phyloP scores from a whole-genome alignment of 2,797 vertebrate genomes.

The Neosilurus hyrtlii region DNA sequence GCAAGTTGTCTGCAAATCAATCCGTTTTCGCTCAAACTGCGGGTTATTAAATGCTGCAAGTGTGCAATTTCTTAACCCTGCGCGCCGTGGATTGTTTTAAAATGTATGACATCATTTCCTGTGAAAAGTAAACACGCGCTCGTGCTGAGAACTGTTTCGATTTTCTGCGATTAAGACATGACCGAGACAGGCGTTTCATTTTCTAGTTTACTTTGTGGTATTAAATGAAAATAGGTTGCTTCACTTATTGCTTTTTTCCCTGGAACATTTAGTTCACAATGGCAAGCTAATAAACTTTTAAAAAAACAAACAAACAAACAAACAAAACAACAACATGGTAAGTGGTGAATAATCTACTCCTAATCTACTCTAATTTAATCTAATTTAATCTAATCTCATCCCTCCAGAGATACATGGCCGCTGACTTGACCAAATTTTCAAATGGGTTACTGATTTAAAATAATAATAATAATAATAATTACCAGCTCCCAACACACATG shows the following conservation, averaged over 20 bases:
- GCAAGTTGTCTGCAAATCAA: neutral
- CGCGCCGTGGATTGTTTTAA: constrained; percentile 57
- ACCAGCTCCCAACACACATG: neutral
- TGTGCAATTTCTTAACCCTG: constrained; percentile 27
- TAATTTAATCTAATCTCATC: neutral
- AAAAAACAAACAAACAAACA: neutral
- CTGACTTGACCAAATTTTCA: neutral
- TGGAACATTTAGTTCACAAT: neutral
- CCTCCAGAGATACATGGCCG: too few relatives aligned
- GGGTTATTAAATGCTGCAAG: neutral
- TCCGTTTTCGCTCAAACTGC: neutral
- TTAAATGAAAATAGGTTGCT: neutral
- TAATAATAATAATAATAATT: neutral
- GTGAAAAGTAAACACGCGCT: constrained; percentile 53
- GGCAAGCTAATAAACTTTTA: neutral
- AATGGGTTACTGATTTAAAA: neutral
- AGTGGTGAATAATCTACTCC: too few relatives aligned
- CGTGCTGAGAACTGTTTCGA: constrained; percentile 20
- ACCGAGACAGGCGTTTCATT: neutral
- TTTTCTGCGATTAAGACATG: neutral
- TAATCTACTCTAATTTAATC: too few relatives aligned
- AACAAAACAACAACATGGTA: too few relatives aligned
- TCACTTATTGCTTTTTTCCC: neutral
- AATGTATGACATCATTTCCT: constrained; percentile 58
- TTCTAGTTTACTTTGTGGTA: too few relatives aligned